Conservation (phyloP, 2,113 vertebrate species). For the Dipodomys ordii region DNA sequence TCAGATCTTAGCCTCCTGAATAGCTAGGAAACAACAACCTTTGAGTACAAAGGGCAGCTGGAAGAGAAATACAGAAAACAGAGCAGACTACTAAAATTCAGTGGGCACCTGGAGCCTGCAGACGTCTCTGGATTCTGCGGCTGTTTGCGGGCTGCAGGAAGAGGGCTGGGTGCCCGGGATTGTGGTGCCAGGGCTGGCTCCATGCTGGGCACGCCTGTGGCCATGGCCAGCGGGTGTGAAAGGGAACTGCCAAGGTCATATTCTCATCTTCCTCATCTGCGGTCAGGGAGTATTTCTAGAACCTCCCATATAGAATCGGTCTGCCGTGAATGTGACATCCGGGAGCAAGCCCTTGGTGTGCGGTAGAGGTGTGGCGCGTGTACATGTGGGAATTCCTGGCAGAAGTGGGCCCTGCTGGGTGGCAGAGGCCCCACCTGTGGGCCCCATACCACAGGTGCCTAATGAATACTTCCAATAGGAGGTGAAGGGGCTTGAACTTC, state of each 20-base stretch:
- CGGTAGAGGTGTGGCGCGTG: too few relatives aligned
- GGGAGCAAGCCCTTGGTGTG: background rate
- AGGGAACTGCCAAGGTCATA: too few relatives aligned
- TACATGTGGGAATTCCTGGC: background rate
- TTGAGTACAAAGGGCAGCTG: background rate
- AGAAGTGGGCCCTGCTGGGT: too few relatives aligned
- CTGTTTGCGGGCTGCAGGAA: too few relatives aligned
- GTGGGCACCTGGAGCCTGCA: background rate
- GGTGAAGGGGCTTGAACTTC: background rate
- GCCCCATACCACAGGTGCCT: background rate
- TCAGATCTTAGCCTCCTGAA: too few relatives aligned
- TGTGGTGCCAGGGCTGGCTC: too few relatives aligned
- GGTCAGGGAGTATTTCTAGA: background rate
- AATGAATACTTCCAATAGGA: too few relatives aligned
- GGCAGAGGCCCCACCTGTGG: background rate
- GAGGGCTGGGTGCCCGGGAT: too few relatives aligned
- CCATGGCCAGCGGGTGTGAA: background rate
- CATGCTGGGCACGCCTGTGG: fast-evolving
- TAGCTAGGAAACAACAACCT: background rate
- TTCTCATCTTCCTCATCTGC: too few relatives aligned
- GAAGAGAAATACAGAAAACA: background rate
- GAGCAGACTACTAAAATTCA: background rate
- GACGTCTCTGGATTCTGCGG: too few relatives aligned
- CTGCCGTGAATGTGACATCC: too few relatives aligned
- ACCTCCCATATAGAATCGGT: background rate